Base-by-base conservation (phyloP, 2,113 vertebrate genomes). In the Clarias macrocephalus region DNA sequence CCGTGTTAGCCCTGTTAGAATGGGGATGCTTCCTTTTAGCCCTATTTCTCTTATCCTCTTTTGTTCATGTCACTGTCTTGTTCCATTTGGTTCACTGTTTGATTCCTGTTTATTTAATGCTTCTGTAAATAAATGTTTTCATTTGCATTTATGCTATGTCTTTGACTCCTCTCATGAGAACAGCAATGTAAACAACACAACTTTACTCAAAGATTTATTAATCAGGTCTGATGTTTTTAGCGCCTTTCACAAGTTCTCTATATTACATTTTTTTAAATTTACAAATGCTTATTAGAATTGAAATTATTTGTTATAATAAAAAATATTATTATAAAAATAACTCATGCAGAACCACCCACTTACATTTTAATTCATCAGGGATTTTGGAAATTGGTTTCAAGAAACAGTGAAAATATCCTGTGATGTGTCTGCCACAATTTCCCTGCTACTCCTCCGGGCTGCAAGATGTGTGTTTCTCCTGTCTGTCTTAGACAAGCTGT, bases 401-500 rank as follows among this genome's bases (percentile, higher is more conserved):
- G 21, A 73, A 77, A 87, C 81, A 77, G 48, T 66, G 19, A 57
- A 77, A 83, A 76, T 77, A 76, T 52, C 18, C 28, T 83, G 68
- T 63, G 48, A 62, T 88, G 82, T 86, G 56, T 83, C 62, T 88
- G 57, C 42, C 72, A 56, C 73, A 37, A 52, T 83, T 87, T 83
- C 33, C 21, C 48, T 66, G 52, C 42, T 57, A 52, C 80, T 87
- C 70, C 81, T 77, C 48, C 72, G 42, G 86, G 86, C 72, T 83
- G 72, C 60, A 65, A 48, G 21, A 83, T 68, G 80, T 68, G 63
- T 13, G 60, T 81, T 86, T 65, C 87, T 90, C 81, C 75, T 81
- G 83, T 88, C 85, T 88, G 89, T 76, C 76, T 90, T 86, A 85
- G 88, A 89, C 59, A 72, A 89, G 65, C 12, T 21, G 18, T 87